Evolutionary conservation across 2,113 vertebrate genomes (phyloP).

Genomic region (Tringa solitaria): DNA sequence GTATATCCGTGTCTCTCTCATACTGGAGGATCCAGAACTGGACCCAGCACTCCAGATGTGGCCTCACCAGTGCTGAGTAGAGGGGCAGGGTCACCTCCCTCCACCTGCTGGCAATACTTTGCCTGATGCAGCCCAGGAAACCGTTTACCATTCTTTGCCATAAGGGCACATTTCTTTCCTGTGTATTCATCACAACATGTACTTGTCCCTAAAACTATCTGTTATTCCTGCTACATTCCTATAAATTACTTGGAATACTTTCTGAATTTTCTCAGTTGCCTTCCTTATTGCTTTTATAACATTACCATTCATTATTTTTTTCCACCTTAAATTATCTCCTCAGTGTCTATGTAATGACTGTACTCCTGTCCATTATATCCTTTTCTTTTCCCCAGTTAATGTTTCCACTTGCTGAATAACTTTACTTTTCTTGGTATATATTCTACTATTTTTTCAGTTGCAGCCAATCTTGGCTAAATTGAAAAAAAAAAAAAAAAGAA

Average conservation of each 20-base stretch:
- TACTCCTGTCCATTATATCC: background rate
- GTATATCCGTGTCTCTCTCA: background rate
- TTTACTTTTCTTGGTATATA: background rate
- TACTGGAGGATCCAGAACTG: background rate
- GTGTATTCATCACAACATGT: rapidly evolving
- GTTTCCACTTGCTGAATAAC: background rate
- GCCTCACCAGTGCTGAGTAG: background rate
- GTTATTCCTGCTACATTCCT: background rate
- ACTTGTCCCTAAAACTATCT: background rate
- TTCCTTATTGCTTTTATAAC: background rate
- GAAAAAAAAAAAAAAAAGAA: no score
- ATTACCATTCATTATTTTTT: background rate
- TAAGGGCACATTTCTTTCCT: background rate
- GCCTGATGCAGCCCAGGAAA: background rate
- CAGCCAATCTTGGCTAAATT: background rate
- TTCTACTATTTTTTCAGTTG: background rate
- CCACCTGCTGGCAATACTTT: background rate
- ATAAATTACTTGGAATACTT: background rate
- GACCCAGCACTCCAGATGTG: background rate
- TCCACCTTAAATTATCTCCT: background rate
- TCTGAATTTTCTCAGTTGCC: background rate
- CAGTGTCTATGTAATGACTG: background rate
- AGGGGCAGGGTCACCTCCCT: background rate
- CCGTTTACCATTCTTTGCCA: background rate
- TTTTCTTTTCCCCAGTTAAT: background rate